Evolutionary conservation across 2,888 invertebrate species (phyloP).

Genomic region (Orgyia antiqua): DNA sequence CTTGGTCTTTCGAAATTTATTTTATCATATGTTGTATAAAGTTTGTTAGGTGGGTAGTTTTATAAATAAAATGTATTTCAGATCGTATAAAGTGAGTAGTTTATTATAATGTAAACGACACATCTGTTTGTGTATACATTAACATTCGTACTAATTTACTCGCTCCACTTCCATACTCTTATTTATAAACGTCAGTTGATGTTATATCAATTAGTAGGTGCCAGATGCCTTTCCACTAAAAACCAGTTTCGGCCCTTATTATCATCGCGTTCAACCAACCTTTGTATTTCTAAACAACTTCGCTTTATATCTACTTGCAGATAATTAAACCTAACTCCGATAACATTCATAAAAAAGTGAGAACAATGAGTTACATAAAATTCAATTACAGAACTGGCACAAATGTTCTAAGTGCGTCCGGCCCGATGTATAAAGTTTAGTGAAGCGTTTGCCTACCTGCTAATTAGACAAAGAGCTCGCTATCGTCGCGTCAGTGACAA

Average conservation of each 20-base stretch:
- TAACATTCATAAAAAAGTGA: constrained; percentile 21
- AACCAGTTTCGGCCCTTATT: constrained; percentile 67
- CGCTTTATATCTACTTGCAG: constrained; percentile 14
- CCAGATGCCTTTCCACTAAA: constrained; percentile 64
- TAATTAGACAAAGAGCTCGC: constrained; percentile 71
- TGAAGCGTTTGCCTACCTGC: constrained; percentile 67
- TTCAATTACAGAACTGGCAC: constrained; percentile 33
- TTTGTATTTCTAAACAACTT: constrained; percentile 48
- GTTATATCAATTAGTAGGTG: constrained; percentile 69
- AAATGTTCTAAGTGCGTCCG: constrained; percentile 33
- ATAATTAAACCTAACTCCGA: constrained; percentile 20
- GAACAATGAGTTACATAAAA: constrained; percentile 36
- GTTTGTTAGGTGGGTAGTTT: too few species aligned
- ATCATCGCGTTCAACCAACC: constrained; percentile 41
- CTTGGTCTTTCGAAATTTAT: too few species aligned
- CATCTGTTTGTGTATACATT: too few species aligned
- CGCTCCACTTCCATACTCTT: constrained; percentile 28
- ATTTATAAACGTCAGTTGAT: constrained; percentile 57
- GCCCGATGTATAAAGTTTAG: constrained; percentile 40
- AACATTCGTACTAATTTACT: too few species aligned
- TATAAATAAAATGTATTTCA: too few species aligned
- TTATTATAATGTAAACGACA: too few species aligned
- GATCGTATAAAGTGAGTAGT: too few species aligned
- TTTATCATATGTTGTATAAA: too few species aligned
- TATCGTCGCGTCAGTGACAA: constrained; percentile 58